Evolutionary conservation across 2,113 vertebrate genomes (phyloP).

Genomic region (Calyptommatus sinebrachiatus): DNA sequence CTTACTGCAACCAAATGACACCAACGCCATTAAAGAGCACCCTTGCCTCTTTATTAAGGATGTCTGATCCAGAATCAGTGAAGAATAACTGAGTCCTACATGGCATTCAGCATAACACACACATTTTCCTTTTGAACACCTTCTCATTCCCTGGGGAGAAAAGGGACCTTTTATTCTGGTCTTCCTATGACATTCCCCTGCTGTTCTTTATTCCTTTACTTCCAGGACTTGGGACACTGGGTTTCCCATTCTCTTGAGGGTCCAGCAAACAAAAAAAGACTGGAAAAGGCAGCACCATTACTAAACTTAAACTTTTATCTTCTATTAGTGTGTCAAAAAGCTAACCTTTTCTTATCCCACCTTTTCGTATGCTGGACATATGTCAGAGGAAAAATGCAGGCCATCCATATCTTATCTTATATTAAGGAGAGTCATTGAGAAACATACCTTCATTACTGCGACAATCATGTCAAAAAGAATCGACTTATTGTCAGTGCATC

Average conservation of each 20-base stretch:
- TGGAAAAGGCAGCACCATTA: slow-evolving; percentile 41
- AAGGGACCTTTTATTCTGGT: slow-evolving; percentile 39
- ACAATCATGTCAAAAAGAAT: slow-evolving; percentile 77
- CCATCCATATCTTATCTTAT: slow-evolving; percentile 73
- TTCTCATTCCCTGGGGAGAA: slow-evolving; percentile 46
- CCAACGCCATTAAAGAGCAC: too few relatives aligned
- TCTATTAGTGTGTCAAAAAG: slow-evolving; percentile 67
- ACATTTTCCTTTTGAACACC: slow-evolving; percentile 37
- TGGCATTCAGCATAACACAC: slow-evolving; percentile 47
- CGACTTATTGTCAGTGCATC: slow-evolving; percentile 73
- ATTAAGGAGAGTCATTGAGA: slow-evolving; percentile 72
- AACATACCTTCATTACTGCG: slow-evolving; percentile 75
- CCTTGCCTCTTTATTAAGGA: too few relatives aligned
- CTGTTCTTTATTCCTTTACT: slow-evolving; percentile 31
- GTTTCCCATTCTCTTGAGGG: slow-evolving; percentile 46
- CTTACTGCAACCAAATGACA: too few relatives aligned
- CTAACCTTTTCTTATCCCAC: slow-evolving; percentile 65
- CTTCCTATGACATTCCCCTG: neutral
- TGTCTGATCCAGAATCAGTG: slow-evolving; percentile 32
- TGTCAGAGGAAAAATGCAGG: slow-evolving; percentile 70
- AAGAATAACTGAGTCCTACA: slow-evolving; percentile 34
- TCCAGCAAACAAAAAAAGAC: slow-evolving; percentile 43
- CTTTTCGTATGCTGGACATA: slow-evolving; percentile 68
- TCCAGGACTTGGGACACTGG: slow-evolving; percentile 38
- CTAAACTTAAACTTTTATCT: slow-evolving; percentile 64